Evolutionary conservation across 2,113 vertebrate species (phyloP), one percentile per base, ranked within the genome.

Genomic region (Salminus brasiliensis): DNA sequence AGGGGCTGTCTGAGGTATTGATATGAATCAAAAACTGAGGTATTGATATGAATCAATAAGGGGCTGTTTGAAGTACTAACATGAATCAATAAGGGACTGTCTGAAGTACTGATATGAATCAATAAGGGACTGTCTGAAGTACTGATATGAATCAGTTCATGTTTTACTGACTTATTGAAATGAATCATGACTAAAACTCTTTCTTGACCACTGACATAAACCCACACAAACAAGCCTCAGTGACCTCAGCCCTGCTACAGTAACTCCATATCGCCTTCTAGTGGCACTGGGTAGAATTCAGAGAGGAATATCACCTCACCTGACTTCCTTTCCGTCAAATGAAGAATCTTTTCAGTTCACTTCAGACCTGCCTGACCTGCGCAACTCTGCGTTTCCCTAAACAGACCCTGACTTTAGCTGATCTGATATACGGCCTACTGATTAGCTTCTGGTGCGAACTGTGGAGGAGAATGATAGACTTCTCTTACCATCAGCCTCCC

Each of bases 141-240:
- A n/a, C n/a, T n/a, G n/a, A n/a, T n/a, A n/a, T n/a, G n/a, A n/a
- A n/a, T n/a, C n/a, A n/a, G n/a, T n/a, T n/a, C n/a, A n/a, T n/a
- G n/a, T n/a, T n/a, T n/a, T n/a, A n/a, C n/a, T n/a, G n/a, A n/a
- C n/a, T n/a, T n/a, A n/a, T n/a, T n/a, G n/a, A n/a, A n/a, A n/a
- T n/a, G n/a, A n/a, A n/a, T n/a, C n/a, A n/a, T n/a, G 9, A 39
- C 4, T 13, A 82, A 88, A 71, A 82, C 52, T 21, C 74, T 66
- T 2, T 86, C 87, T 62, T 13, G 5, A 62, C 30, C 30, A 62
- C 59, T 30, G 3, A 57, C 25, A 9, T 4, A 5, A 5, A 9
- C 36, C 9, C 36, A 39, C 36, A 9, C 36, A 39, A 9, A 5
- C 4, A 39, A 39, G 36, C 36, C n/a, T n/a, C n/a, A n/a, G n/a